These are phyloP conservation scores for Mellilla xanthometata DNA, from an alignment of 2,888 invertebrate genomes.

Conservation along the genomic window DNA sequence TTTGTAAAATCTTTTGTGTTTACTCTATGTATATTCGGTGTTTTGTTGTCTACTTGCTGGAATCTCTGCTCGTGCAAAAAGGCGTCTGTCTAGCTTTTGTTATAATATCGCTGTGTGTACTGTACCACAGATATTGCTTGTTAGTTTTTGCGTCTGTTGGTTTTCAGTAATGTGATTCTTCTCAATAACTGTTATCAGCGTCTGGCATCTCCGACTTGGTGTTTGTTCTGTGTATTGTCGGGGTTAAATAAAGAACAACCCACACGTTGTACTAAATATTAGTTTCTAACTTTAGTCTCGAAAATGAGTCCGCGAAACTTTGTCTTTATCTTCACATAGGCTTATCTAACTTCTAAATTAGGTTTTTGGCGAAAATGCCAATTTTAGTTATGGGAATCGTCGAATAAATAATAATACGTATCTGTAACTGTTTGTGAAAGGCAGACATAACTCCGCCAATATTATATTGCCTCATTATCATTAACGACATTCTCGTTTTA, in stretches of 20 bases:
- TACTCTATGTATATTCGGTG: neutral
- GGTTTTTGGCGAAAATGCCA: no score
- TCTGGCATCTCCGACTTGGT: neutral
- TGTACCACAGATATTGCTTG: neutral
- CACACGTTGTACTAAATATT: neutral
- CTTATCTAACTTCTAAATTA: neutral
- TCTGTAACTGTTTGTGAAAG: conserved; percentile 18
- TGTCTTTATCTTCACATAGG: no score
- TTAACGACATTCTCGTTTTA: conserved; percentile 18
- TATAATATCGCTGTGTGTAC: conserved; percentile 1
- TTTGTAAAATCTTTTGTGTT: conserved; percentile 11
- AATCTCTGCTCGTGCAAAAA: neutral
- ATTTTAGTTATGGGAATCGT: neutral
- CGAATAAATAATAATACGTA: conserved; percentile 5
- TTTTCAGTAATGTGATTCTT: conserved; percentile 4
- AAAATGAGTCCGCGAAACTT: neutral
- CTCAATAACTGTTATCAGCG: conserved; percentile 1
- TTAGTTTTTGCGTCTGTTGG: conserved; percentile 1
- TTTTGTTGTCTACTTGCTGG: no score
- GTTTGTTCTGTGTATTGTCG: no score
- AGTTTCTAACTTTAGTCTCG: neutral
- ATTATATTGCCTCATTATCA: conserved; percentile 16
- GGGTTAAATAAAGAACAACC: no score
- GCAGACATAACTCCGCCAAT: conserved; percentile 13
- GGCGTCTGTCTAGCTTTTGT: conserved; percentile 2